phyloP scores from a whole-genome alignment of 1,140 invertebrate genomes.

The Caenorhabditis tropicalis region DNA sequence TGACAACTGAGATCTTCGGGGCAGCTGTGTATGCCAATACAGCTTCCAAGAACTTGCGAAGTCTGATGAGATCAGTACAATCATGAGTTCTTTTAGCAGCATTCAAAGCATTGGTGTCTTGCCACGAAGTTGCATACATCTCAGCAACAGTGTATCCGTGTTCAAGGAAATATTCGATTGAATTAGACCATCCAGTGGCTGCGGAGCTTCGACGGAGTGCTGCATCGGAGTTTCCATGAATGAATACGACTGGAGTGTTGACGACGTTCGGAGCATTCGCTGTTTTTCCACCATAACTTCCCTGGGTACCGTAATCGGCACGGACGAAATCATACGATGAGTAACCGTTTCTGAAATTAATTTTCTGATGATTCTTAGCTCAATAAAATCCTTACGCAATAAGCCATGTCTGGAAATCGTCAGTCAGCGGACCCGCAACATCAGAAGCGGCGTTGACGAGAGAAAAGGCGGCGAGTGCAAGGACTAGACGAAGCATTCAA shows the following conservation, averaged over 20 bases:
- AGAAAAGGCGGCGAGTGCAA: neutral
- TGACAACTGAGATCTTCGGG: slow-evolving; percentile 59
- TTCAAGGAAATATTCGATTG: slow-evolving; percentile 54
- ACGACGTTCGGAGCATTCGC: slow-evolving; percentile 31
- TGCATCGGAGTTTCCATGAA: slow-evolving; percentile 61
- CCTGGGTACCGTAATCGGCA: slow-evolving; percentile 54
- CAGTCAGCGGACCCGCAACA: slow-evolving; percentile 47
- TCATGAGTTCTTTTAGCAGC: slow-evolving; percentile 53
- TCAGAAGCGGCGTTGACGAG: neutral
- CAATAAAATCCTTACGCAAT: slow-evolving; percentile 1
- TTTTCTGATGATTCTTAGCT: neutral
- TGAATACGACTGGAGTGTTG: slow-evolving; percentile 59
- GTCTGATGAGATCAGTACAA: slow-evolving; percentile 54
- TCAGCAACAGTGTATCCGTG: slow-evolving; percentile 61
- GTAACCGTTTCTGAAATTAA: slow-evolving; percentile 55
- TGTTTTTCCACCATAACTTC: slow-evolving; percentile 58
- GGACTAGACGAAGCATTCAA: slow-evolving; percentile 15
- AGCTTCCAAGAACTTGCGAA: slow-evolving; percentile 62
- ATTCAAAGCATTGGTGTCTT: slow-evolving; percentile 58
- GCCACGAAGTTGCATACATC: slow-evolving; percentile 64
- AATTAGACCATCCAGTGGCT: slow-evolving; percentile 47
- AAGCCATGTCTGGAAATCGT: slow-evolving; percentile 51
- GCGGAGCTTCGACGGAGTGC: slow-evolving; percentile 33
- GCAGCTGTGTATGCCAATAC: slow-evolving; percentile 61
- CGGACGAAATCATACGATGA: slow-evolving; percentile 56